Conservation (phyloP, 2,113 vertebrate species). For the Symphodus melops region DNA sequence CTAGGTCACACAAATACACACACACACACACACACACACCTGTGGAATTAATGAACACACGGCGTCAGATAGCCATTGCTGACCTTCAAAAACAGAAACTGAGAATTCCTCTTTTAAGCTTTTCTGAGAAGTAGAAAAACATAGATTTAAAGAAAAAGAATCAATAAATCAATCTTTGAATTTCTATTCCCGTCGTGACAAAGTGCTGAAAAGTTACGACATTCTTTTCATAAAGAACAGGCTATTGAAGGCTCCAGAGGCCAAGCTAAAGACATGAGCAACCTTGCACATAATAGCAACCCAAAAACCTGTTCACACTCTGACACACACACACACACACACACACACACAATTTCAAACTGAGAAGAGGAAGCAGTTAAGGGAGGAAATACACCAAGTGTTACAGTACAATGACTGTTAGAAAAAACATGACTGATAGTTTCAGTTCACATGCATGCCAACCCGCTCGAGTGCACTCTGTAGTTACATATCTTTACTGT, state of each 20-base stretch:
- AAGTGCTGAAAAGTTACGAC: background rate
- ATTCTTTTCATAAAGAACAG: background rate
- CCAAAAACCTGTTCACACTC: slow-evolving; percentile 7
- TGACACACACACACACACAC: background rate
- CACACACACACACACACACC: slow-evolving; percentile 43
- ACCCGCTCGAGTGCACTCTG: no score
- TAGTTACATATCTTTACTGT: no score
- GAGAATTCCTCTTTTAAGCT: background rate
- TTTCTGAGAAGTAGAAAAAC: background rate
- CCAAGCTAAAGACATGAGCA: background rate
- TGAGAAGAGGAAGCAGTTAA: slow-evolving; percentile 55
- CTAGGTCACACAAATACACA: slow-evolving; percentile 19
- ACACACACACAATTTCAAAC: slow-evolving; percentile 8
- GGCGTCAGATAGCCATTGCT: slow-evolving; percentile 1
- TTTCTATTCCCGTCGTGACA: no score
- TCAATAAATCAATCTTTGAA: background rate
- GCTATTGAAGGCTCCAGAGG: background rate
- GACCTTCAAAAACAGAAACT: slow-evolving; percentile 5
- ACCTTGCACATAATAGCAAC: background rate
- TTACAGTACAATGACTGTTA: slow-evolving; percentile 17
- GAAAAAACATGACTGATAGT: slow-evolving; percentile 3
- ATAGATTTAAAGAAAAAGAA: no score
- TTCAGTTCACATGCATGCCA: background rate
- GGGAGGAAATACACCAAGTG: slow-evolving; percentile 30
- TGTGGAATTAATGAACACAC: slow-evolving; percentile 23